A percentile compares a stretch with the other conserved stretches of the same genome.
Evolutionary conservation across 2,113 vertebrate species (phyloP).

Genomic region (Talpa occidentalis): DNA sequence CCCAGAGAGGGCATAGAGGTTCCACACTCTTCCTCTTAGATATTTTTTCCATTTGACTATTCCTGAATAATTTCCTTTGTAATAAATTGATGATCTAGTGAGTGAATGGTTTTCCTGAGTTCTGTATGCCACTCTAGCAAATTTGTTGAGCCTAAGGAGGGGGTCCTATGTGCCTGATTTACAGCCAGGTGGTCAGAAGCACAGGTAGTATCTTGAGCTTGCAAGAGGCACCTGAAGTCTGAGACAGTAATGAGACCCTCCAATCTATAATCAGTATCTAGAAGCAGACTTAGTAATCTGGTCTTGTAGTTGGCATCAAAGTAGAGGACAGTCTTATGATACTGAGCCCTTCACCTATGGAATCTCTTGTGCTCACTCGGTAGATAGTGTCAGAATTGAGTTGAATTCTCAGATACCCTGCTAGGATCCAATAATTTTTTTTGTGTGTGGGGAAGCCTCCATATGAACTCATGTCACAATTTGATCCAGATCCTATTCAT

Average conservation of each 20-base stretch:
- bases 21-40: background rate
- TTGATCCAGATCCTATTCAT: background rate
- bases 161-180: background rate
- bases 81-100: background rate
- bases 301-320: too few species aligned
- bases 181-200: background rate
- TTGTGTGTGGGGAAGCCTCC: background rate
- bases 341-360: background rate
- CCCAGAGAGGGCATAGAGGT: background rate
- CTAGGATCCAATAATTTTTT: background rate
- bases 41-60: background rate
- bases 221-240: background rate
- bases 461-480: background rate
- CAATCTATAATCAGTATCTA: background rate
- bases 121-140: background rate
- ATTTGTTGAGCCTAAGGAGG: background rate
- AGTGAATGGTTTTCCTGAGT: background rate
- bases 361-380: background rate
- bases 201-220: background rate
- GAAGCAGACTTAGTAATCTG: background rate
- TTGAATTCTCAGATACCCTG: background rate
- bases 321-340: background rate
- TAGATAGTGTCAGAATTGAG: background rate
- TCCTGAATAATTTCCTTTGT: background rate
- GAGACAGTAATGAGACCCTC: background rate